Evolutionary conservation across 2,888 invertebrate species (phyloP), one percentile per base, ranked within the genome.

Genomic region (Sarcophaga rosellei): DNA sequence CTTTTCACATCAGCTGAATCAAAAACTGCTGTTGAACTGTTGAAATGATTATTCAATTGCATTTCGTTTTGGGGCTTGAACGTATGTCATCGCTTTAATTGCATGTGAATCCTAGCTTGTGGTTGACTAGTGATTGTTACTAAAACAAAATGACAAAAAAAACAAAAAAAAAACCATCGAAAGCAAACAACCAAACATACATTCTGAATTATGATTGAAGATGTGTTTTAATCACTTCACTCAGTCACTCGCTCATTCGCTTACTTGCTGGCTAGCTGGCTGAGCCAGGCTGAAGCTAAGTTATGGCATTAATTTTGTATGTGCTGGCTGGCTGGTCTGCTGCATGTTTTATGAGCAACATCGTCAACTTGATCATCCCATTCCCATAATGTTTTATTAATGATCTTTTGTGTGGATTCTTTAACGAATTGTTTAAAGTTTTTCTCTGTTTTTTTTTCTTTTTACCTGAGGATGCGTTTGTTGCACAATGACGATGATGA

Each of bases 331-430:
- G 25, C 45, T 35, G 63, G 15, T 68, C 45, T n/a, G 73, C 53
- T 65, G 68, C 12, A 45, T 53, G 35, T 25, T 69, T 75, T 15
- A 21, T 65, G 1, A 59, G 25, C 76, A 47, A 84, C 88, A 87
- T 88, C 87, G 21, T 82, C 72, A 45, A 65, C 72, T 20, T 77
- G 66, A 82, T 82, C 82, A 82, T 75, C 75, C 81, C 45, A 88
- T 89, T 89, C 89, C 89, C 89, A 89, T 89, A 89, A 89, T 89
- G 89, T 89, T 89, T 89, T 89, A 89, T 89, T 89, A 89, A 89
- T 89, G 87, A 87, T 84, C 74, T 79, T 83, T 79, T 74, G 74
- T 74, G 74, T 69, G 78, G 70, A 83, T 81, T 80, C 81, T 81
- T 79, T 75, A 81, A 83, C 85, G 82, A 80, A 66, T 81, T 75